These are phyloP conservation scores for Podarcis lilfordi DNA, from an alignment of 2,797 vertebrate genomes.

Conservation along the genomic window DNA sequence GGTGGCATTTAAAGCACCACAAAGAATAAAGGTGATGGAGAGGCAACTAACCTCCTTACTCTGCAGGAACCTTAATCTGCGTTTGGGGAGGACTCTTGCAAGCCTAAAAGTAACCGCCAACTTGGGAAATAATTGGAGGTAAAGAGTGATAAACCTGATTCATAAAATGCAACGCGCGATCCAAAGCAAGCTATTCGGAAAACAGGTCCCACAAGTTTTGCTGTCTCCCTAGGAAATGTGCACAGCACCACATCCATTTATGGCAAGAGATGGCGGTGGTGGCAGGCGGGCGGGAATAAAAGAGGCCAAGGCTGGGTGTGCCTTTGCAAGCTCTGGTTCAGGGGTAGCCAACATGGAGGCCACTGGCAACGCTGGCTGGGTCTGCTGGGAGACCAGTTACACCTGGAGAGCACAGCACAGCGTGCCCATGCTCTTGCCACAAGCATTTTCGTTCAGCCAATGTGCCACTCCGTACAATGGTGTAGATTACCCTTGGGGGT, in stretches of 20 bases:
- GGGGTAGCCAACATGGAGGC: not conserved
- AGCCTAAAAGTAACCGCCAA: not conserved
- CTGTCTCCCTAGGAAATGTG: not conserved
- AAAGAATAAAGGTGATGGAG: fast-evolving
- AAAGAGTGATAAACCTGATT: not conserved
- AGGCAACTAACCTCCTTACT: not conserved
- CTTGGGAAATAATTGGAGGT: too few species aligned
- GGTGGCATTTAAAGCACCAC: not conserved
- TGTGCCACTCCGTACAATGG: too few species aligned
- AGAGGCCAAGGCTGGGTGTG: too few species aligned
- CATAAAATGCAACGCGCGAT: not conserved
- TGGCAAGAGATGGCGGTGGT: not conserved
- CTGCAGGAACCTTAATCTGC: not conserved
- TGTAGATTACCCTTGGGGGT: too few species aligned
- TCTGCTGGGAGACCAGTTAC: too few species aligned
- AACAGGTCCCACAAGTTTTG: not conserved
- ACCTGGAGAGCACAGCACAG: too few species aligned
- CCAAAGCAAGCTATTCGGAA: not conserved
- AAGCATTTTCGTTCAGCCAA: too few species aligned
- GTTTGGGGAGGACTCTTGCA: fast-evolving
- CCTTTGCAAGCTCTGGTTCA: not conserved
- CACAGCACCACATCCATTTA: not conserved
- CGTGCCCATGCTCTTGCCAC: too few species aligned
- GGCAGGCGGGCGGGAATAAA: too few species aligned
- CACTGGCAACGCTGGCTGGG: too few species aligned